A percentile compares a stretch with the other conserved stretches of the same genome.
Conservation (phyloP, 2,113 vertebrate genomes). For the Rhynchomys soricoides region DNA sequence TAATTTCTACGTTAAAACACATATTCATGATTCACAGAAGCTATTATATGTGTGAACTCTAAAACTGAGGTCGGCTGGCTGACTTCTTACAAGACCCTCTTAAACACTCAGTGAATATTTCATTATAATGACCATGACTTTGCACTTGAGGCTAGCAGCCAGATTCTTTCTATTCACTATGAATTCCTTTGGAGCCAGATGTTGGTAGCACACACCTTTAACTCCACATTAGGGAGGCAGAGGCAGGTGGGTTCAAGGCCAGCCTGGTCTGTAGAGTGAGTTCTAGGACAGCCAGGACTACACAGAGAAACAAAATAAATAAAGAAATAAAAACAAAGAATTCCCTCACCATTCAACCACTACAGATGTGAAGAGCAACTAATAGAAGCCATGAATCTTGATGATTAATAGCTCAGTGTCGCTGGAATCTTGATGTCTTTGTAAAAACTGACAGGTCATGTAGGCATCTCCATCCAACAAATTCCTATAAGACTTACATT, state of each 20-base stretch:
- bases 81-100: constrained; percentile 29
- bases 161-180: neutral
- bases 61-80: constrained; percentile 53
- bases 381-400: neutral
- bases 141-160: constrained; percentile 27
- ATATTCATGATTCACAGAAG: constrained; percentile 41
- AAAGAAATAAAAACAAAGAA: neutral
- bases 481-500: neutral
- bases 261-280: neutral
- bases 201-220: neutral
- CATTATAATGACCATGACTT: constrained; percentile 29
- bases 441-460: neutral
- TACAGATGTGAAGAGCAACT: constrained; percentile 2
- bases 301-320: neutral
- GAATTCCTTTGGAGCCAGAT: neutral
- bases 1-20: constrained; percentile 64
- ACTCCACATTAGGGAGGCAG: neutral
- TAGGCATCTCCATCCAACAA: neutral
- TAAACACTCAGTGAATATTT: constrained; percentile 65
- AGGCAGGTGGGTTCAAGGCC: neutral
- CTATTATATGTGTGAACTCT: constrained; percentile 53
- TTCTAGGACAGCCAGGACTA: neutral
- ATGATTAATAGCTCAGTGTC: neutral
- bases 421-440: neutral
- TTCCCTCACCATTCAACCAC: neutral